Evolutionary conservation across 2,797 vertebrate genomes (phyloP), one percentile per base, ranked within the genome.

Genomic region (Smutsia gigantea): DNA sequence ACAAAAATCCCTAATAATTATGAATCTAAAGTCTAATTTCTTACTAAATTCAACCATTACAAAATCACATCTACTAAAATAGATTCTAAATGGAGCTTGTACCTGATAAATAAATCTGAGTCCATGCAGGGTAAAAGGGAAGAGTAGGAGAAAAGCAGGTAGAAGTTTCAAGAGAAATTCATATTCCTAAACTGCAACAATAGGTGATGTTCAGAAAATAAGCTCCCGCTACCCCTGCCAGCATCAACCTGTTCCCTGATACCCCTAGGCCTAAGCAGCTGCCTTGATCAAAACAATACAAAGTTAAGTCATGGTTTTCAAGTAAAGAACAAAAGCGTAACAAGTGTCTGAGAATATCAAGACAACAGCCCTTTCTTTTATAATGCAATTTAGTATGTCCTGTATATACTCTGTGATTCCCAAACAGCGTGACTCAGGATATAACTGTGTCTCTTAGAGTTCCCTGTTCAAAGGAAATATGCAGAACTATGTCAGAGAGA

Each of bases 21-120:
- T 51, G n/a, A 92, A 88, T 66, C 64, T 51, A 55, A 85, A 57
- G 17, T 57, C 39, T 81, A 75, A 95, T 90, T 86, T 89, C 72
- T 85, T 86, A 68, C 13, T 46, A 87, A 96, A 81, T 77, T 75
- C 59, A 93, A 53, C 17, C 39, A 93, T 19, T 68, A 79, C 19
- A 74, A 89, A 92, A 51, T 63, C 64, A 66, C 29, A 74, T 53
- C 23, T 89, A 68, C 29, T 68, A 49, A 77, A 82, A 92, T 1
- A 78, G 61, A 53, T 8, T 71, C 75, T 78, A 66, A 85, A 23
- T 46, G 46, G 5, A 77, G 77, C 37, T 57, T 95, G 27, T 61
- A 34, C 3, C 12, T 77, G 21, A 82, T 42, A 75, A 66, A 68
- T 34, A 92, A 74, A 95, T 68, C 23, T 4, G 1, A 69, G 34